Base-by-base conservation (phyloP, 2,113 vertebrate species). In the Sylvia atricapilla region DNA sequence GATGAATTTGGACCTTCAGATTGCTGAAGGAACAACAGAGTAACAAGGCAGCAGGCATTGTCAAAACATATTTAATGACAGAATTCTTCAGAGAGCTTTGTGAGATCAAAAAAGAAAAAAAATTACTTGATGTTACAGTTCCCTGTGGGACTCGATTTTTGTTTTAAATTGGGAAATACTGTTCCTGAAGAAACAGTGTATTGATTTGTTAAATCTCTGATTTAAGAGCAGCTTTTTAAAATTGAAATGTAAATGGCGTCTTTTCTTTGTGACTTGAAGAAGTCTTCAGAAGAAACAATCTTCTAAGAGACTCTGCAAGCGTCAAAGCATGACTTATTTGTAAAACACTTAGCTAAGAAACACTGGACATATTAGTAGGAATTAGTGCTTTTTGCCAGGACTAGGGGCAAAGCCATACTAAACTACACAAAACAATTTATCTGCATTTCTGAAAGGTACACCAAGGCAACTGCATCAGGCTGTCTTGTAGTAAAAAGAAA, bases 121-220 rank as follows among this genome's bases (percentile, higher is more conserved):
- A 82, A 59, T 43, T 63, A 60, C 60, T 93, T 94, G 74, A 89
- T 86, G 80, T 83, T 91, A 58, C 47, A 58, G 35, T 73, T 77
- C 50, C n/a, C 43, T 47, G 19, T 83, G 69, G 74, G 53, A 94
- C 47, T 82, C 84, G 41, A 67, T 58, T 93, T 95, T 90, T 70
- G 24, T 84, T 91, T 96, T 84, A 85, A 86, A 93, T 79, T 44
- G 64, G 50, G 23, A 90, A 93, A 77, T 55, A 78, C 6, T 82
- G 50, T 56, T 96, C 39, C 73, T 74, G 35, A 87, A 87, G 76
- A 58, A 91, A 52, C 22, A 69, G 37, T 30, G 15, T 92, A 82
- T 92, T 94, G 74, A 89, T 92, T 94, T 85, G 62, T 79, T 92
- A 69, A 73, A 87, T 55, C 77, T 68, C 18, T 19, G 33, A 66